Evolutionary conservation across 2,113 vertebrate genomes (phyloP).

Genomic region (Tyrannus savana): DNA sequence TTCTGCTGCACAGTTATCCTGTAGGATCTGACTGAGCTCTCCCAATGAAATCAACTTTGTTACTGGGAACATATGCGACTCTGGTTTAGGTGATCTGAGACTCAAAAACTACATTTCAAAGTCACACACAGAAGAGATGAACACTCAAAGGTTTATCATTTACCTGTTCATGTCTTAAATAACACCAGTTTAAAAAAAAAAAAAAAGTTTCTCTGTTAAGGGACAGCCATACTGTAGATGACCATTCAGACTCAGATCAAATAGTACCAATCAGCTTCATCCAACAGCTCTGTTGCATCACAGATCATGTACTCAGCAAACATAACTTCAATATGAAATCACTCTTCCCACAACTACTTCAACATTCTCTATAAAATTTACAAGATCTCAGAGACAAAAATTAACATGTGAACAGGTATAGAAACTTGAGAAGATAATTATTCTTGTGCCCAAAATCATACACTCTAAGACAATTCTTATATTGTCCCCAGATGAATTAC

Average conservation of each 20-base stretch:
- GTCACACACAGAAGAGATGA: background rate
- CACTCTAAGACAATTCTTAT: background rate
- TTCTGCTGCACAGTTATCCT: background rate
- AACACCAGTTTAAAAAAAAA: background rate
- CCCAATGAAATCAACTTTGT: background rate
- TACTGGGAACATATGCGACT: rapidly evolving
- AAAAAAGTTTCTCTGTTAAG: background rate
- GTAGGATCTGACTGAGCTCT: background rate
- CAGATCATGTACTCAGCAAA: background rate
- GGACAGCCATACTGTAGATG: background rate
- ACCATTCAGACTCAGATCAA: background rate
- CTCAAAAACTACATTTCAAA: background rate
- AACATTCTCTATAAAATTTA: background rate
- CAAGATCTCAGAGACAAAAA: background rate
- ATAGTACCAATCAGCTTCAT: background rate
- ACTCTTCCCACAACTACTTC: background rate
- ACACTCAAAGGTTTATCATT: background rate
- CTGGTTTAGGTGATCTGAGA: background rate
- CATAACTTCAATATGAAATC: background rate
- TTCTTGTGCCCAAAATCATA: background rate
- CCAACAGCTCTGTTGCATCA: background rate
- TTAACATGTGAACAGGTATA: background rate
- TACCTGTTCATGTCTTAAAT: background rate
- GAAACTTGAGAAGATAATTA: background rate
- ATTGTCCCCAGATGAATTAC: background rate